Evolutionary conservation across 1,140 invertebrate genomes (phyloP).

Genomic region (Planococcus citri): DNA sequence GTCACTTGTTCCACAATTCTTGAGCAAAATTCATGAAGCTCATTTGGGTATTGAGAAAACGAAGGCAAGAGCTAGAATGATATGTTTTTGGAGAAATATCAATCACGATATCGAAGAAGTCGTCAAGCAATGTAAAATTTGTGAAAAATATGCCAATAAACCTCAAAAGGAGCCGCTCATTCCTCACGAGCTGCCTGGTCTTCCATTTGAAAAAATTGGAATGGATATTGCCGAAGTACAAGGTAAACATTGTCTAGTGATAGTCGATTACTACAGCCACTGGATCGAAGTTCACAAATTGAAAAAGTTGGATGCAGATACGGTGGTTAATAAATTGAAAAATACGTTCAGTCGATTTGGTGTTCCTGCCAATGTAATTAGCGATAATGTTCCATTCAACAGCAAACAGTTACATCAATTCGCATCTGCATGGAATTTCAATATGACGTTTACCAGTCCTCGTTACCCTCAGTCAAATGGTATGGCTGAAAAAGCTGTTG

Average conservation of each 20-base stretch:
- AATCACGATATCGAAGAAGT: constrained; percentile 17
- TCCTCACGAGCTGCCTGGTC: background rate
- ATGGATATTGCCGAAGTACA: constrained; percentile 24
- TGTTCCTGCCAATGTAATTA: constrained; percentile 21
- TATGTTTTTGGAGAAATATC: constrained; percentile 11
- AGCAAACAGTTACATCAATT: constrained; percentile 20
- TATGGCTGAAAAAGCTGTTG: constrained; percentile 26
- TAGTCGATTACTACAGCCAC: constrained; percentile 26
- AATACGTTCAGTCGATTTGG: constrained; percentile 24
- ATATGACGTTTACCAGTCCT: constrained; percentile 23
- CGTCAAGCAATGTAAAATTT: background rate
- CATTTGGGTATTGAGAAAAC: constrained; percentile 27
- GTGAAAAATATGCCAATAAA: background rate
- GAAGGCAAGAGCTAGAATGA: background rate
- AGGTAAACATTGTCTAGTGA: constrained; percentile 23
- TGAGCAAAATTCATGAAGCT: constrained; percentile 32
- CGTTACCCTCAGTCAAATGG: constrained; percentile 26
- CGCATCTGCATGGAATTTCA: constrained; percentile 14
- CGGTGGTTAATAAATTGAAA: constrained; percentile 21
- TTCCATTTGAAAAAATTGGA: constrained; percentile 25
- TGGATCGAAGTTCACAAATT: constrained; percentile 24
- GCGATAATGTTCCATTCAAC: constrained; percentile 24
- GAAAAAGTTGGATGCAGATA: background rate
- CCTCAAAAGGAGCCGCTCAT: constrained; percentile 15
- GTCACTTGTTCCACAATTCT: constrained; percentile 29